Percentiles rank a stretch among this genome's conserved stretches.
Conservation (phyloP, 2,888 invertebrate genomes). For the Campoplex capitator region DNA sequence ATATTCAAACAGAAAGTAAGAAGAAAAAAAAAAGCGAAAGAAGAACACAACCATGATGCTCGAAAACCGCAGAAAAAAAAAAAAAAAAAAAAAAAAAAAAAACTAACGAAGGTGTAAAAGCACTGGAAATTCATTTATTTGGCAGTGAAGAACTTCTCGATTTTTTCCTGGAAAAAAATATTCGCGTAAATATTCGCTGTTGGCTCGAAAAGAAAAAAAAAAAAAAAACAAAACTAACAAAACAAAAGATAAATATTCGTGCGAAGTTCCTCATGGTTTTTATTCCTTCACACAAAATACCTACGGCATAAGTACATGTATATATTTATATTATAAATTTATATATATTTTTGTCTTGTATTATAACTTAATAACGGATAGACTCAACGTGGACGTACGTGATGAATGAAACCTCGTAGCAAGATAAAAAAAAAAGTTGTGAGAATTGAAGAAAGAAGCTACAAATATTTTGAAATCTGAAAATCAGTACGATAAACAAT, state of each 20-base stretch:
- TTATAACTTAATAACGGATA: slow-evolving; percentile 50
- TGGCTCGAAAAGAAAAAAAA: slow-evolving; percentile 10
- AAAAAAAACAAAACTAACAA: neutral
- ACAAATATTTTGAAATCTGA: slow-evolving; percentile 12
- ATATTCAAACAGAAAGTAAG: slow-evolving; percentile 2
- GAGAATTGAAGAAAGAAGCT: slow-evolving; percentile 23
- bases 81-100: slow-evolving; percentile 13
- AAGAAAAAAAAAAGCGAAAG: neutral
- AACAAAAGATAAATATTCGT: slow-evolving; percentile 48
- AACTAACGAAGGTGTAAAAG: neutral
- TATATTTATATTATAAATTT: slow-evolving; percentile 58
- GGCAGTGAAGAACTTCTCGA: slow-evolving; percentile 13
- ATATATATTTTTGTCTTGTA: slow-evolving; percentile 59
- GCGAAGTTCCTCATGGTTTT: slow-evolving; percentile 65
- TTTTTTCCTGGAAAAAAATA: neutral
- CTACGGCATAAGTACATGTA: slow-evolving; percentile 31
- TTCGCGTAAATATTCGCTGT: slow-evolving; percentile 21
- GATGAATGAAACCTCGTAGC: neutral
- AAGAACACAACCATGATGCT: neutral
- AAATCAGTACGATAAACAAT: slow-evolving; percentile 7
- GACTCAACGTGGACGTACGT: neutral
- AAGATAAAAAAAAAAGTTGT: neutral
- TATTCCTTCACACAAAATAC: slow-evolving; percentile 47
- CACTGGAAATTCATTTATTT: neutral
- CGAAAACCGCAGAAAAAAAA: slow-evolving; percentile 13